Evolutionary conservation across 2,888 invertebrate genomes (phyloP), one percentile per base, ranked within the genome.

Genomic region (Microplitis manilae): DNA sequence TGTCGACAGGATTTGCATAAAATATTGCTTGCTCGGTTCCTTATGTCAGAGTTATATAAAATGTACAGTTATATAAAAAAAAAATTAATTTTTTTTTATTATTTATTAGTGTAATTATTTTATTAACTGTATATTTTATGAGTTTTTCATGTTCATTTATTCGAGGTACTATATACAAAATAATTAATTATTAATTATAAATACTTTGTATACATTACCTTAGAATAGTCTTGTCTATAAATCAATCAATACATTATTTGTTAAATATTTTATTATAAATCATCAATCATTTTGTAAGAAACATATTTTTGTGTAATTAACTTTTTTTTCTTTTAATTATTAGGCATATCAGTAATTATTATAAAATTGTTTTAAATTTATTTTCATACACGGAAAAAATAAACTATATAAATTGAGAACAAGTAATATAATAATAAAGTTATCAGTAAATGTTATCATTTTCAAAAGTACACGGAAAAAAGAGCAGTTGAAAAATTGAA

Each of bases 1-100:
- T 74, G 50, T 75, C 59, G 78, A 77, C 77, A 77, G 74, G 68
- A 68, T 77, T 74, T 77, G 74, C 77, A 77, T 70, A 74, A 50
- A 30, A 39, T 77, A 62, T 68, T 77, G 74, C 77, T 74, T 77
- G 70, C 77, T 74, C 73, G 65, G 40, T 77, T 77, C 65, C 70
- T 70, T 73, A 59, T 65, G 40, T 77, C 30, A 61, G 68, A 20
- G 65, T 50, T 74, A 70, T 69, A 65, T 38, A 68, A 77, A 77
- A 77, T 73, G 65, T 77, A 64, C 77, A 74, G 73, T 77, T 77
- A 69, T 38, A 72, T 41, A 67, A 60, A 15, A 59, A 7, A 30
- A 30, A 2, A 30, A 30, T 2, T 30, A 2, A 30, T 30, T 30
- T 30, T 30, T 30, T 30, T 4, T 30, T 30, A 30, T 70, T 20